Percentiles rank a stretch among this genome's conserved stretches.
These are phyloP conservation scores for Calidris pugnax DNA, from an alignment of 2,113 vertebrate genomes.

Conservation along the genomic window DNA sequence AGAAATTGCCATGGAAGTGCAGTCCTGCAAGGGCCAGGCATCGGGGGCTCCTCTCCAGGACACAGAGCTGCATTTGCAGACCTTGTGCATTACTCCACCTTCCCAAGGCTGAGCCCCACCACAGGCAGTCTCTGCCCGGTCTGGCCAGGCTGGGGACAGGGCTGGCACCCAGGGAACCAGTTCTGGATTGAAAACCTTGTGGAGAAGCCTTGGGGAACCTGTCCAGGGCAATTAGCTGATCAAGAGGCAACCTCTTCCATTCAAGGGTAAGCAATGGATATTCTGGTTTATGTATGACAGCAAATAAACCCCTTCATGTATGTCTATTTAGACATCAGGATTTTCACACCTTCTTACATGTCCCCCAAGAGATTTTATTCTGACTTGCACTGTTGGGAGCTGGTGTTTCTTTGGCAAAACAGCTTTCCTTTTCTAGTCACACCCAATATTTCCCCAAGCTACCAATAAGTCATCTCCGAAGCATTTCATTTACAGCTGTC, in stretches of 20 bases:
- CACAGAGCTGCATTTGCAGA: rapidly evolving
- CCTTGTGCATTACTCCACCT: background rate
- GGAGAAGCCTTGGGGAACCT: background rate
- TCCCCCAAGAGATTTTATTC: background rate
- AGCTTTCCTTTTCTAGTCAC: background rate
- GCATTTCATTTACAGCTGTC: background rate
- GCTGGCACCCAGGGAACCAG: background rate
- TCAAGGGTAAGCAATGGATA: background rate
- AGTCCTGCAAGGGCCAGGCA: background rate
- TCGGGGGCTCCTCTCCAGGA: background rate
- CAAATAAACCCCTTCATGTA: background rate
- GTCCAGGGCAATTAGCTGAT: background rate
- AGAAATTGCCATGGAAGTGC: background rate
- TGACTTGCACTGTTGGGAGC: background rate
- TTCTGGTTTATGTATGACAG: background rate
- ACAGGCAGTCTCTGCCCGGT: background rate
- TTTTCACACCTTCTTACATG: background rate
- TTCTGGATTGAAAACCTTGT: background rate
- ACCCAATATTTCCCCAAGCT: background rate
- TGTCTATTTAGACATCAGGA: background rate
- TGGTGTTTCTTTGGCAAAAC: background rate
- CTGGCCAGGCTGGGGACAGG: background rate
- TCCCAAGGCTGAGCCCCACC: background rate
- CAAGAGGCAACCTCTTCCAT: background rate
- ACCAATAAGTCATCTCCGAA: background rate